A percentile compares a stretch with the other conserved stretches of the same genome.
phyloP scores from a whole-genome alignment of 1,140 invertebrate genomes.

The Sycobia sp. region DNA sequence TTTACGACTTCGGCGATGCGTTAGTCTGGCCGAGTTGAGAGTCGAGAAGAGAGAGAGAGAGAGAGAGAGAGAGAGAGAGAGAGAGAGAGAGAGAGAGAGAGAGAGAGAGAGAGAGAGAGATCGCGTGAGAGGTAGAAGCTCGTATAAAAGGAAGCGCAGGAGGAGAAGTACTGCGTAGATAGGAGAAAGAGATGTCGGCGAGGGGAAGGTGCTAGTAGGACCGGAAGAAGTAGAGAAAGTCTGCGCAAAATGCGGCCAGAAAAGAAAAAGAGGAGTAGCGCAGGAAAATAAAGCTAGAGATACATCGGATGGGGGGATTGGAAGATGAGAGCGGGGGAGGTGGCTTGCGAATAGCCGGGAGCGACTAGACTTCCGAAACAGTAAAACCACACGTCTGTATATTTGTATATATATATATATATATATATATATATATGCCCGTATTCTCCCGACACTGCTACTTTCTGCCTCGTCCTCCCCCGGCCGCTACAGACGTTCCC shows the following conservation, averaged over 20 bases:
- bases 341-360: constrained; percentile 45
- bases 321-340: constrained; percentile 7
- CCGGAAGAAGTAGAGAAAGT: background rate
- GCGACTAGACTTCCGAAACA: constrained; percentile 56
- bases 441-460: background rate
- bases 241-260: background rate
- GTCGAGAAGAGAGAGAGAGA: constrained; percentile 40
- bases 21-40: constrained; percentile 47
- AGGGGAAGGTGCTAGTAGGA: too few species aligned
- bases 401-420: too few species aligned
- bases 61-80: background rate
- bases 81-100: background rate
- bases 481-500: background rate
- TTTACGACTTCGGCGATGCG: constrained; percentile 53
- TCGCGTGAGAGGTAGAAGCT: too few species aligned
- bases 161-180: background rate
- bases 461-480: background rate
- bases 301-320: background rate
- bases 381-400: constrained; percentile 46
- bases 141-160: background rate
- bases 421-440: too few species aligned
- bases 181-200: too few species aligned
- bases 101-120: background rate
- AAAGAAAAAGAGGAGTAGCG: background rate
- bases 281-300: background rate